phyloP scores from a whole-genome alignment of 2,888 invertebrate species.

The Drosophila nigricruria region DNA sequence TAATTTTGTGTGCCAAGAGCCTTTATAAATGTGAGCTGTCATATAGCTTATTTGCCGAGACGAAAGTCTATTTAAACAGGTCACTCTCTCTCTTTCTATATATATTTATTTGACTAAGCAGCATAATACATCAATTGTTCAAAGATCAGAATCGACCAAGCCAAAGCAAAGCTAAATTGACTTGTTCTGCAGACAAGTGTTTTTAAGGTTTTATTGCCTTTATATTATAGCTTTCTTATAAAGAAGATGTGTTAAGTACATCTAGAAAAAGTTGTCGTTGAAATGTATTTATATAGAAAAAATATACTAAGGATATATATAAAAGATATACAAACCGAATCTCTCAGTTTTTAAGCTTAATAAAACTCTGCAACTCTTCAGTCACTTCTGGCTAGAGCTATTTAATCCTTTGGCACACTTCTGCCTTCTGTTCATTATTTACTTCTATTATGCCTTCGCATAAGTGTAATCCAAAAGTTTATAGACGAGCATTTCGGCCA shows the following conservation, averaged over 20 bases:
- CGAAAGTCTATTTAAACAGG: constrained; percentile 26
- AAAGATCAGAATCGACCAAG: background rate
- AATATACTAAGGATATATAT: no score
- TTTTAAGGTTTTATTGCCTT: no score
- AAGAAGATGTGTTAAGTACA: no score
- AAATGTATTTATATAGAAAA: no score
- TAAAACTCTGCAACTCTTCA: background rate
- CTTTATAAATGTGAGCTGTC: constrained; percentile 33
- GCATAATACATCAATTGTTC: constrained; percentile 3
- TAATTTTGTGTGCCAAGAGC: constrained; percentile 44
- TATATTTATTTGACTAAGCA: constrained; percentile 3
- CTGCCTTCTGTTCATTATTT: background rate
- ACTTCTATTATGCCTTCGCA: background rate
- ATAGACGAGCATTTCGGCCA: constrained; percentile 8
- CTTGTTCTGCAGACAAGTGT: no score
- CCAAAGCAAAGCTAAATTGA: background rate
- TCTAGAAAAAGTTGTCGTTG: no score
- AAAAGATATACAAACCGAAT: background rate
- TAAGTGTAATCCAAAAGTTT: constrained; percentile 5
- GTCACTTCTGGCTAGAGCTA: background rate
- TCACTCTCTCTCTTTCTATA: background rate
- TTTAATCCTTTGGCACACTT: constrained; percentile 3
- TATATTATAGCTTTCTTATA: no score
- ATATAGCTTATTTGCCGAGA: constrained; percentile 26
- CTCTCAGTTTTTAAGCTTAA: background rate